Base-by-base conservation (phyloP, 1,140 invertebrate species). In the Homalodisca vitripennis region DNA sequence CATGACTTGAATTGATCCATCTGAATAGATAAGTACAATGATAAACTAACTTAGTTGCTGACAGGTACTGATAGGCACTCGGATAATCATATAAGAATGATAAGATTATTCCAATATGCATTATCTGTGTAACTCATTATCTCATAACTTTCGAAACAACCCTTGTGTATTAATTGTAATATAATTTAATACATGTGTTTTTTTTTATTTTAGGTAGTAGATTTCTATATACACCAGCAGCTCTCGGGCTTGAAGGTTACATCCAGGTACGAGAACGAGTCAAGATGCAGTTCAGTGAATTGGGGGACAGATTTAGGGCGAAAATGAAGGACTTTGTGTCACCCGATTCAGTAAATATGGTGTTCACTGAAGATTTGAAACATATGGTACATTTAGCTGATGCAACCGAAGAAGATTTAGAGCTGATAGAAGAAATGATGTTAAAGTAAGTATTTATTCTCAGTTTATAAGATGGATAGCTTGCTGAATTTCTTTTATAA, bases 291-390 rank as follows among this genome's bases (percentile, higher is more conserved):
- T 86, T 87, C 78, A 76, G 78, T 27, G 82, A 84, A 70, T 80
- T 87, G 55, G 78, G 78, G 20, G 84, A 88, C 20, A 86, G 86
- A 62, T 92, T 92, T 76, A 82, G 82, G 62, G 53, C 71, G 0
- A 89, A 90, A 81, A 92, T 93, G 89, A 76, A 70, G 17, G 84
- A 87, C 48, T 88, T 85, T 78, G 75, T 84, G 6, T 70, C 75
- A 0, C 74, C 83, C 12, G 75, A 79, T 17, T 76, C 84, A 0
- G 82, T 85, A 57, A 85, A 83, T 70, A 86, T 92, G 82, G 84
- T 94, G 71, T 94, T 93, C 74, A 92, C 91, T 6, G 92, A 93
- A 80, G 92, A 94, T 80, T 79, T 94, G 3, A 93, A 93, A 77
- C 90, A 91, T 75, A 89, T 93, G 84, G 76, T 91, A 10, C 87